phyloP scores from a whole-genome alignment of 2,888 invertebrate species.

The Autographa gamma region DNA sequence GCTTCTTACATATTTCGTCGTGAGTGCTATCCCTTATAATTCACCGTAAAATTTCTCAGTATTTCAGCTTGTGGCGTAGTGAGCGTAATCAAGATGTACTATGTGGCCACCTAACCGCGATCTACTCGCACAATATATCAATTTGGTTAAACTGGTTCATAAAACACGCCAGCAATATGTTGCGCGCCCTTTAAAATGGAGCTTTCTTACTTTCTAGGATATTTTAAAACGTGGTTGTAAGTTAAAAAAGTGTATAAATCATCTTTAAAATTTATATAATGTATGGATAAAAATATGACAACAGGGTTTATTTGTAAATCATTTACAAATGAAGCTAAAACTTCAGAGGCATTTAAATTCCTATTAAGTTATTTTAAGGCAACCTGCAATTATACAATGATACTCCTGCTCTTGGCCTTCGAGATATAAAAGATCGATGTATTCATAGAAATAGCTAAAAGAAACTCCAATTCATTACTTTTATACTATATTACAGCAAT shows the following conservation, averaged over 20 bases:
- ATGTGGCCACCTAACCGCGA: slow-evolving; percentile 25
- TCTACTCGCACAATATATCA: slow-evolving; percentile 47
- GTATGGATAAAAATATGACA: too few species aligned
- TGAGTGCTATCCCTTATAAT: background rate
- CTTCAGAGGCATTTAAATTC: too few species aligned
- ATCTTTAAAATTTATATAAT: too few species aligned
- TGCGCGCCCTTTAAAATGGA: slow-evolving; percentile 12
- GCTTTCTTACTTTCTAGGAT: background rate
- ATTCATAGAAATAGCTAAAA: slow-evolving; percentile 19
- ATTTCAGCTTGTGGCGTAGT: slow-evolving; percentile 2
- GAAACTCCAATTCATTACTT: slow-evolving; percentile 51
- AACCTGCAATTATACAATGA: too few species aligned
- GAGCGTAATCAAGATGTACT: slow-evolving; percentile 21
- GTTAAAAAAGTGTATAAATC: too few species aligned
- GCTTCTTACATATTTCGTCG: background rate
- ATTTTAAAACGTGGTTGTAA: background rate
- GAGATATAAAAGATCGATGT: slow-evolving; percentile 18
- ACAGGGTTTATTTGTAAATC: too few species aligned
- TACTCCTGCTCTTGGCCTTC: background rate
- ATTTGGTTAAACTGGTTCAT: slow-evolving; percentile 45
- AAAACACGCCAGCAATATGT: slow-evolving; percentile 31
- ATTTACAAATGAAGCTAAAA: too few species aligned
- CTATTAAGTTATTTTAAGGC: too few species aligned
- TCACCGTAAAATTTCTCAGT: background rate
- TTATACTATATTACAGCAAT: slow-evolving; percentile 50